Evolutionary conservation across 2,888 invertebrate genomes (phyloP).

Genomic region (Pemphredon lugubris): DNA sequence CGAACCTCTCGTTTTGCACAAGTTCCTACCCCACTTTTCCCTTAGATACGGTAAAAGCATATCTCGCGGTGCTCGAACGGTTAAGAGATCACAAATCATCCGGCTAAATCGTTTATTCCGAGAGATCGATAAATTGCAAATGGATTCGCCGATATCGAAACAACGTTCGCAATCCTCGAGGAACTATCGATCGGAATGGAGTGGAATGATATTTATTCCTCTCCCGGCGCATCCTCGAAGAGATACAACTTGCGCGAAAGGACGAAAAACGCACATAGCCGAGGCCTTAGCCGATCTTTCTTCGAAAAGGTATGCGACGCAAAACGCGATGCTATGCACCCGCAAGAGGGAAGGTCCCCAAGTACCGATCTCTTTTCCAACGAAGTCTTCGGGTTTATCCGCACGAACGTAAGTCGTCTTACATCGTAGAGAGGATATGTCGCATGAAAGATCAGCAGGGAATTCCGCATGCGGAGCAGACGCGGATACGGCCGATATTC

Average conservation of each 20-base stretch:
- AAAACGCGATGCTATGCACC: slow-evolving; percentile 10
- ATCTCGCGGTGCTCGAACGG: no score
- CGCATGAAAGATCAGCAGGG: slow-evolving; percentile 52
- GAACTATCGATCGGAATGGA: slow-evolving; percentile 9
- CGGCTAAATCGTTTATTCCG: no score
- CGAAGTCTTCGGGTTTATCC: slow-evolving; percentile 38
- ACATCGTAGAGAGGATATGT: slow-evolving; percentile 43
- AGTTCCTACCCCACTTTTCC: no score
- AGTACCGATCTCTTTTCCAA: slow-evolving; percentile 26
- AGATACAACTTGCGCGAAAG: slow-evolving; percentile 21
- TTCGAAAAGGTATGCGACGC: slow-evolving; percentile 3
- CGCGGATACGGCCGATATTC: slow-evolving; percentile 27
- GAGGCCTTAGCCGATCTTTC: slow-evolving; percentile 12
- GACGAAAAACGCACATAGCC: slow-evolving; percentile 23
- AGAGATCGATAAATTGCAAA: no score
- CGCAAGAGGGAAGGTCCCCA: slow-evolving; percentile 1
- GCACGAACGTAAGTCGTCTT: slow-evolving; percentile 49
- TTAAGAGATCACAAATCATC: no score
- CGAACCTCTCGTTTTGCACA: no score
- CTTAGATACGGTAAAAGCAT: no score
- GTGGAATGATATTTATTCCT: slow-evolving; percentile 29
- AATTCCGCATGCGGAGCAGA: slow-evolving; percentile 43
- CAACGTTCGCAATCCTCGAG: no score
- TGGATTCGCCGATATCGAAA: no score
- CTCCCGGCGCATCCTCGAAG: slow-evolving; percentile 13